These are phyloP conservation scores for Eristalinus sepulchralis DNA, from an alignment of 2,888 invertebrate species.

Conservation along the genomic window DNA sequence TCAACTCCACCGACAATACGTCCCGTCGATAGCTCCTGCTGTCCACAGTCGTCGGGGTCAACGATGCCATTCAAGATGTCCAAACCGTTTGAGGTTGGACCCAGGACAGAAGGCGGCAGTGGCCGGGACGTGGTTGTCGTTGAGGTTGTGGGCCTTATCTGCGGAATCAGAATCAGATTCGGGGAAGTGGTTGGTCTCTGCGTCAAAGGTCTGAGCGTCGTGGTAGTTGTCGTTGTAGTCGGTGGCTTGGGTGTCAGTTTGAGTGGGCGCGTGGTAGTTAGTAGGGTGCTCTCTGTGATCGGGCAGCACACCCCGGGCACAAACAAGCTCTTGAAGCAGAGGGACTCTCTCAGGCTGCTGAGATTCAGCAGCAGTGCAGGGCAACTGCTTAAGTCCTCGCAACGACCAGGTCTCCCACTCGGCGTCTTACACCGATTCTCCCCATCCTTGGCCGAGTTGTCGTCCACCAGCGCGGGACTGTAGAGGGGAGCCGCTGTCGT, in stretches of 20 bases:
- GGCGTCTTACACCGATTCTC: conserved; percentile 90
- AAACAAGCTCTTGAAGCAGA: conserved; percentile 95
- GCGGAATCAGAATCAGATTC: conserved; percentile 77
- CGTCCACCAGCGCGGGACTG: conserved; percentile 75
- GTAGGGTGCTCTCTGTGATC: conserved; percentile 78
- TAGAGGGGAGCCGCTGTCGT: conserved; percentile 29
- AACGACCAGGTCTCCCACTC: conserved; percentile 89
- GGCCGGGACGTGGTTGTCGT: conserved; percentile 81
- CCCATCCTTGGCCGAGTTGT: conserved; percentile 82
- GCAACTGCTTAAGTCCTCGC: conserved; percentile 94
- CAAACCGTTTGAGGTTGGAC: conserved; percentile 74
- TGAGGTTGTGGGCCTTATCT: conserved; percentile 80
- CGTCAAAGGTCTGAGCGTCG: conserved; percentile 78
- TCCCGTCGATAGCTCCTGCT: conserved; percentile 90
- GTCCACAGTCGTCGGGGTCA: conserved; percentile 86
- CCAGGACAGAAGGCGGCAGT: conserved; percentile 81
- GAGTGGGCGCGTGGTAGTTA: conserved; percentile 78
- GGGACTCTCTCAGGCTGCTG: conserved; percentile 90
- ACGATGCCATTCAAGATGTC: conserved; percentile 77
- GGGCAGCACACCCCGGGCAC: conserved; percentile 97
- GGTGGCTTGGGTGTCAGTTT: conserved; percentile 77
- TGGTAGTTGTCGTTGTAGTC: conserved; percentile 78
- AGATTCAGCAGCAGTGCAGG: conserved; percentile 91
- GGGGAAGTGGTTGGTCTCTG: conserved; percentile 75
- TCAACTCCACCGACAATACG: conserved; percentile 95